These are phyloP conservation scores for Chrysocyon brachyurus DNA, from an alignment of 2,797 vertebrate genomes.

Conservation along the genomic window DNA sequence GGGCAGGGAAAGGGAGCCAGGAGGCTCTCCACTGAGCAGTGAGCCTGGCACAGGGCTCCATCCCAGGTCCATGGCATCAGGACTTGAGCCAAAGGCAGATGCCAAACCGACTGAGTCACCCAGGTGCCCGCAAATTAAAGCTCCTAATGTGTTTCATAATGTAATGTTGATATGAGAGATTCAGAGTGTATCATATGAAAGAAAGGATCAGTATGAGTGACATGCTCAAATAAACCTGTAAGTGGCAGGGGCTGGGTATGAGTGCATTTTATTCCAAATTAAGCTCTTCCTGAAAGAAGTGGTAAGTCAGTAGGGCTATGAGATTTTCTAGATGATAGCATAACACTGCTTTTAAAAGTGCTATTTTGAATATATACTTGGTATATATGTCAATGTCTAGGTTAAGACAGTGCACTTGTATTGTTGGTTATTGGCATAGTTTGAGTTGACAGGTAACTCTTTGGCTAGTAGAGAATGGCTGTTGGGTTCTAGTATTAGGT, in stretches of 20 bases:
- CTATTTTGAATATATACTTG: not conserved
- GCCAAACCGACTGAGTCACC: too few species aligned
- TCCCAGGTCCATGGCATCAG: too few species aligned
- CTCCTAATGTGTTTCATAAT: not conserved
- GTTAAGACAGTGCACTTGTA: not conserved
- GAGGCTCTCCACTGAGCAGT: too few species aligned
- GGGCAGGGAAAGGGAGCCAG: too few species aligned
- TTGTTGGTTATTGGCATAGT: not conserved
- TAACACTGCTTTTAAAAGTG: not conserved
- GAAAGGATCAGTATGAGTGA: not conserved
- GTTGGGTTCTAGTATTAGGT: not conserved
- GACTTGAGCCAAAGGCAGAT: too few species aligned
- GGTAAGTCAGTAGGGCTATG: not conserved
- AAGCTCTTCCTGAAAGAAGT: not conserved
- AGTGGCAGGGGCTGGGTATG: not conserved
- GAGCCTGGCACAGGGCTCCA: too few species aligned
- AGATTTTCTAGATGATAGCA: not conserved
- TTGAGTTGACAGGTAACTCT: constrained; percentile 49
- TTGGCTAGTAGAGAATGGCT: not conserved
- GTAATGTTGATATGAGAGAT: not conserved
- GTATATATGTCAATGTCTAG: not conserved
- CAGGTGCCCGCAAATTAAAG: not conserved
- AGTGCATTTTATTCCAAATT: not conserved
- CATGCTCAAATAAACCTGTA: not conserved
- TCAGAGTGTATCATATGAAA: not conserved